Conservation (phyloP, 2,113 vertebrate genomes). For the Geococcyx californianus region DNA sequence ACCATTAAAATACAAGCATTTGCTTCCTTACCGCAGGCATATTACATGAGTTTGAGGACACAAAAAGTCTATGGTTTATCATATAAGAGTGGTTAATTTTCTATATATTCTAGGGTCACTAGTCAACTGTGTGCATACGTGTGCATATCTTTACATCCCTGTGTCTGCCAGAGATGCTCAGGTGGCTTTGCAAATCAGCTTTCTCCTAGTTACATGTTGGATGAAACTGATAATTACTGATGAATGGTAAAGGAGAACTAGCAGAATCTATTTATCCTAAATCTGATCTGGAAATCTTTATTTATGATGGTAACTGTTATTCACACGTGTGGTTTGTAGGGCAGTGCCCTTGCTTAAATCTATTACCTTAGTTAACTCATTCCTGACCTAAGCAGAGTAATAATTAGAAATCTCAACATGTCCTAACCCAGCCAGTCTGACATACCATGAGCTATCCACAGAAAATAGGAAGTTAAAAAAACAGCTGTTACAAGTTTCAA, state of each 20-base stretch:
- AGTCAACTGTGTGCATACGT: neutral
- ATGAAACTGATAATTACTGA: neutral
- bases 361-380: neutral
- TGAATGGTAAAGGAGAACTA: neutral
- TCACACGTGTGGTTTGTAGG: neutral
- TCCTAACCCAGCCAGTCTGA: neutral
- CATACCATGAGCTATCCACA: neutral
- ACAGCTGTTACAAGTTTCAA: neutral
- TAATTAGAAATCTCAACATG: neutral
- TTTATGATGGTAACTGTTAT: neutral
- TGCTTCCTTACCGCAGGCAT: neutral
- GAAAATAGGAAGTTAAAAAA: neutral
- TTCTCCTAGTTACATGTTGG: neutral
- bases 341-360: neutral
- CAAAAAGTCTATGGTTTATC: neutral
- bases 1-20: neutral
- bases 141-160: neutral
- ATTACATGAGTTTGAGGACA: neutral
- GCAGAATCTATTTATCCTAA: neutral
- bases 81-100: neutral
- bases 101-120: neutral
- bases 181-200: neutral
- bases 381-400: neutral
- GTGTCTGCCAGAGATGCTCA: neutral
- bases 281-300: neutral